Conservation (phyloP, 2,797 vertebrate species). For the Pipistrellus pipistrellus region DNA sequence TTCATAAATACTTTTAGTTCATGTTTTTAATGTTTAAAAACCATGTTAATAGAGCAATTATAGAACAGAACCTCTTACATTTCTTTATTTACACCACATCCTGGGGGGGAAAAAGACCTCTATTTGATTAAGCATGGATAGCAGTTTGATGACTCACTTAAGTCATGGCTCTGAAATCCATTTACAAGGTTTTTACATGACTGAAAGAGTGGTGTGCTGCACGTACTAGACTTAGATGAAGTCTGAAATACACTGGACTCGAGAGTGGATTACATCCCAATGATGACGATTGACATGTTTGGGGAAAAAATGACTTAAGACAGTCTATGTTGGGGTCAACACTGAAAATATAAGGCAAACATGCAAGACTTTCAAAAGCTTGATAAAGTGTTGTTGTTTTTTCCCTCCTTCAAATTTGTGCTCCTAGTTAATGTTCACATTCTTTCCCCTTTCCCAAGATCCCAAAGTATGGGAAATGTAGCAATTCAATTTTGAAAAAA, state of each 20-base stretch:
- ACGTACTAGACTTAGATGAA: slow-evolving; percentile 74
- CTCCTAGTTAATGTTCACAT: slow-evolving; percentile 82
- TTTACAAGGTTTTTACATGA: slow-evolving; percentile 76
- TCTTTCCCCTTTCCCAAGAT: slow-evolving; percentile 68
- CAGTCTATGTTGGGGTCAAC: slow-evolving; percentile 77
- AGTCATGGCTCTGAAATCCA: slow-evolving; percentile 80
- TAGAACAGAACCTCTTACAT: slow-evolving; percentile 83
- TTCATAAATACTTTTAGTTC: slow-evolving; percentile 75
- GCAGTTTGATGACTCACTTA: slow-evolving; percentile 82
- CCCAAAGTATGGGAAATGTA: slow-evolving; percentile 72
- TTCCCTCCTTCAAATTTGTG: slow-evolving; percentile 78
- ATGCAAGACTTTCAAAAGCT: slow-evolving; percentile 79
- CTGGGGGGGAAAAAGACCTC: slow-evolving; percentile 20
- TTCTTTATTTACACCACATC: slow-evolving; percentile 88
- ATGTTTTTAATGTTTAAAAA: slow-evolving; percentile 89
- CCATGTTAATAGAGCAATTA: slow-evolving; percentile 84
- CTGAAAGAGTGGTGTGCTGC: slow-evolving; percentile 78
- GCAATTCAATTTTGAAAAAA: slow-evolving; percentile 74
- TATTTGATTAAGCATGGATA: slow-evolving; percentile 83
- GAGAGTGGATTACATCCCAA: slow-evolving; percentile 75
- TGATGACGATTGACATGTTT: slow-evolving; percentile 83
- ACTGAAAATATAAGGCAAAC: slow-evolving; percentile 82
- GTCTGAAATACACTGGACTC: slow-evolving; percentile 78
- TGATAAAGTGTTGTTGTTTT: slow-evolving; percentile 41
- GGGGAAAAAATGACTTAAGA: slow-evolving; percentile 80